Conservation (phyloP, 2,888 invertebrate species). For the Drosophila melanosoma region DNA sequence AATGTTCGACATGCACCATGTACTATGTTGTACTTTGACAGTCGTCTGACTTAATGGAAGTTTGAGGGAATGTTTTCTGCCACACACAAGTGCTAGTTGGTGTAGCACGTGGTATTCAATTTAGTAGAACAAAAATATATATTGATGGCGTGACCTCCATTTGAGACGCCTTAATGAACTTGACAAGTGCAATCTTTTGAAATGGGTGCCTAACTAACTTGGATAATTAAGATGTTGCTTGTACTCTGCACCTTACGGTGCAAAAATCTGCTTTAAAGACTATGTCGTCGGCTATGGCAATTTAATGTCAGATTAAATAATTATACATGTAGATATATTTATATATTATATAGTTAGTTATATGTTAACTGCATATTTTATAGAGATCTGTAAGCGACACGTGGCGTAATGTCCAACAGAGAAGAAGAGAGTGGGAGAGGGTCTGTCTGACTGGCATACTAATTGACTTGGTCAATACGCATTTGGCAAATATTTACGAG, state of each 20-base stretch:
- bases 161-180: conserved; percentile 18
- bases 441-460: conserved; percentile 36
- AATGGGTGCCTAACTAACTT: conserved; percentile 14
- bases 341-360: background rate
- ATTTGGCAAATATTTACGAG: conserved; percentile 42
- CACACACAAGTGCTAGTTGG: background rate
- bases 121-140: conserved; percentile 6
- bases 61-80: background rate
- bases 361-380: conserved; percentile 36
- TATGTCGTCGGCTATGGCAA: conserved; percentile 32
- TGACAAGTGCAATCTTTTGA: background rate
- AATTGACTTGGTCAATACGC: conserved; percentile 53
- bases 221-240: conserved; percentile 32
- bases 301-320: conserved; percentile 38
- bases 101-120: background rate
- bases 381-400: conserved; percentile 26
- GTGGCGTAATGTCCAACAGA: conserved; percentile 32
- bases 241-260: conserved; percentile 27
- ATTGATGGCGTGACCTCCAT: conserved; percentile 17
- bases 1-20: background rate
- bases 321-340: background rate
- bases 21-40: background rate
- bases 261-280: conserved; percentile 37
- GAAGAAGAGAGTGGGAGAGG: background rate
- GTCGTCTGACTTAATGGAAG: background rate